Evolutionary conservation across 1,140 invertebrate species (phyloP).

Genomic region (Hyles euphorbiae): DNA sequence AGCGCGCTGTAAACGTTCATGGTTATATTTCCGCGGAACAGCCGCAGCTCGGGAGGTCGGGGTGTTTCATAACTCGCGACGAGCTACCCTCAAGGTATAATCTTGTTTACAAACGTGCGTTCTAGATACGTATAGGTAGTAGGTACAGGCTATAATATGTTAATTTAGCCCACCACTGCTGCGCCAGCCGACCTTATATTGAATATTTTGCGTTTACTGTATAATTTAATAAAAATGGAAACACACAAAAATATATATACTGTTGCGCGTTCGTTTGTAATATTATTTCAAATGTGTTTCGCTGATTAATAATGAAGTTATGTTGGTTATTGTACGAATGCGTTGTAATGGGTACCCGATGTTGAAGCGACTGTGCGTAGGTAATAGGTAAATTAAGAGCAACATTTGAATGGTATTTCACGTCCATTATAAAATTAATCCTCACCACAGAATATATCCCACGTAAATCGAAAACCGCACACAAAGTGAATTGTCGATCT

Average conservation of each 20-base stretch:
- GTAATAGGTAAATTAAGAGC: too few relatives aligned
- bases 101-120: constrained; percentile 41
- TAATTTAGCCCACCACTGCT: constrained; percentile 41
- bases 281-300: neutral
- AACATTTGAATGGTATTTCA: too few relatives aligned
- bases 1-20: constrained; percentile 11
- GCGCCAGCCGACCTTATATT: constrained; percentile 34
- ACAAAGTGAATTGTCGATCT: too few relatives aligned
- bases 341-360: too few relatives aligned
- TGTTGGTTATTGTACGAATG: too few relatives aligned
- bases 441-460: too few relatives aligned
- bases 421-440: too few relatives aligned
- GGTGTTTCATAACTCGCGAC: constrained; percentile 32
- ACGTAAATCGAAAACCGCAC: too few relatives aligned
- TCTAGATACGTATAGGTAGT: constrained; percentile 28
- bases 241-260: constrained; percentile 12
- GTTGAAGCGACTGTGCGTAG: too few relatives aligned
- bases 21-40: constrained; percentile 17
- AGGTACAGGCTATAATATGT: constrained; percentile 41
- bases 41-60: constrained; percentile 5
- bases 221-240: constrained; percentile 43
- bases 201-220: constrained; percentile 47
- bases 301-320: neutral
- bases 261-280: too few relatives aligned
- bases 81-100: constrained; percentile 34